Percentiles rank a stretch among this genome's conserved stretches.
Evolutionary conservation across 2,797 vertebrate species (phyloP).

Genomic region (Lagorchestes hirsutus): DNA sequence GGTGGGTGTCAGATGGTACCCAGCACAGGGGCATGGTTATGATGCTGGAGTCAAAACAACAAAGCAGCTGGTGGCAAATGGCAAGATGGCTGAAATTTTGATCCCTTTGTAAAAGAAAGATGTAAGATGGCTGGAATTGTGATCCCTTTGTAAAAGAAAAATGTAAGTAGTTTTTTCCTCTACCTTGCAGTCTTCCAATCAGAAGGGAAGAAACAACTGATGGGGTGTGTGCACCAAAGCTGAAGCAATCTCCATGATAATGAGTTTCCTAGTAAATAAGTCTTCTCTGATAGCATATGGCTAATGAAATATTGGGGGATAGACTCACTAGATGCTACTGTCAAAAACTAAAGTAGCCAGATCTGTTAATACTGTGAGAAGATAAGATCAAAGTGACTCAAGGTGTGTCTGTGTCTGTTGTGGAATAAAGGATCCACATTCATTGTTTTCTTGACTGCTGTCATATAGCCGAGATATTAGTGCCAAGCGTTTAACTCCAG

Average conservation of each 20-base stretch:
- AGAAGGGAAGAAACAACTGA: background rate
- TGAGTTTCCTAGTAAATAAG: conserved; percentile 85
- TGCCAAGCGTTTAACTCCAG: conserved; percentile 95
- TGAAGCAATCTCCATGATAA: background rate
- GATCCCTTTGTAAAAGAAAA: background rate
- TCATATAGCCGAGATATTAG: conserved; percentile 98
- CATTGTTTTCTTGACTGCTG: conserved; percentile 95
- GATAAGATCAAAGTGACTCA: conserved; percentile 99
- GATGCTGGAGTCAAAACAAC: background rate
- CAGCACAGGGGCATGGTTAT: no score
- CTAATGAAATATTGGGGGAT: conserved; percentile 98
- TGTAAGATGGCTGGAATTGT: background rate
- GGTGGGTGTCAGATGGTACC: background rate
- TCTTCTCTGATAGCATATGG: conserved; percentile 97
- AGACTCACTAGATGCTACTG: conserved; percentile 98
- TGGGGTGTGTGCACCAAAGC: background rate
- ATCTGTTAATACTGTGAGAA: conserved; percentile 95
- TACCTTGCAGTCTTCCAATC: background rate
- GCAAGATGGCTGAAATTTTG: background rate
- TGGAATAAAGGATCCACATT: conserved; percentile 99
- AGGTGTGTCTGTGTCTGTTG: conserved; percentile 96
- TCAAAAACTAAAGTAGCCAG: conserved; percentile 97
- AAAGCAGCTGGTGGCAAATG: background rate
- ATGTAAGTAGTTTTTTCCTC: background rate
- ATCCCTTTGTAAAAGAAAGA: background rate